Conservation (phyloP, 1,140 invertebrate species). For the Amyelois transitella region DNA sequence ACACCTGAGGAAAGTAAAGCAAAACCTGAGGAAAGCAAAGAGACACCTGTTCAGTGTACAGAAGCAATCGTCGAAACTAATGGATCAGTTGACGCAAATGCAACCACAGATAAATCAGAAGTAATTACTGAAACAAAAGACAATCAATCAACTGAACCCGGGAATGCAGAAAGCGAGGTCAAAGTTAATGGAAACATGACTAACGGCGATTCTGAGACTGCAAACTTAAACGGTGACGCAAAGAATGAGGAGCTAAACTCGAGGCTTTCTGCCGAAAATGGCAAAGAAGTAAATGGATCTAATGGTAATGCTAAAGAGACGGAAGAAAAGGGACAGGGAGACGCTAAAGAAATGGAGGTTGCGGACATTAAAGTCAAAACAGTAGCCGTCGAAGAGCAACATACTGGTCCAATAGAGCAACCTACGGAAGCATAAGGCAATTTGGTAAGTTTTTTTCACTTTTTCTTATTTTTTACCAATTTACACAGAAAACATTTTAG, state of each 20-base stretch:
- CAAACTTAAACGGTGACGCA: conserved; percentile 48
- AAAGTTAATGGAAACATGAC: conserved; percentile 48
- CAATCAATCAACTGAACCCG: conserved; percentile 12
- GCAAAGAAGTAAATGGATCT: conserved; percentile 44
- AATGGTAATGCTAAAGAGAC: conserved; percentile 37
- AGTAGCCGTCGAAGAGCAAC: conserved; percentile 46
- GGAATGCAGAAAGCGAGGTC: conserved; percentile 14
- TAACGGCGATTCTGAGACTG: conserved; percentile 37
- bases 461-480: background rate
- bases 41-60: conserved; percentile 4
- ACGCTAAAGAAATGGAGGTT: conserved; percentile 41
- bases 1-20: conserved; percentile 1
- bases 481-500: no score
- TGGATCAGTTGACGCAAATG: conserved; percentile 8
- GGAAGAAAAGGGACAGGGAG: conserved; percentile 28
- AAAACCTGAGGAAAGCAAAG: conserved; percentile 12
- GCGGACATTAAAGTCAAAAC: conserved; percentile 61
- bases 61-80: conserved; percentile 20
- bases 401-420: conserved; percentile 58
- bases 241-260: conserved; percentile 51
- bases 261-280: conserved; percentile 51
- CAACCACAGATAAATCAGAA: conserved; percentile 15
- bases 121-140: conserved; percentile 8
- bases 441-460: conserved; percentile 38
- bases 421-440: conserved; percentile 64